phyloP scores from a whole-genome alignment of 2,113 vertebrate species.

The Alexandromys fortis region DNA sequence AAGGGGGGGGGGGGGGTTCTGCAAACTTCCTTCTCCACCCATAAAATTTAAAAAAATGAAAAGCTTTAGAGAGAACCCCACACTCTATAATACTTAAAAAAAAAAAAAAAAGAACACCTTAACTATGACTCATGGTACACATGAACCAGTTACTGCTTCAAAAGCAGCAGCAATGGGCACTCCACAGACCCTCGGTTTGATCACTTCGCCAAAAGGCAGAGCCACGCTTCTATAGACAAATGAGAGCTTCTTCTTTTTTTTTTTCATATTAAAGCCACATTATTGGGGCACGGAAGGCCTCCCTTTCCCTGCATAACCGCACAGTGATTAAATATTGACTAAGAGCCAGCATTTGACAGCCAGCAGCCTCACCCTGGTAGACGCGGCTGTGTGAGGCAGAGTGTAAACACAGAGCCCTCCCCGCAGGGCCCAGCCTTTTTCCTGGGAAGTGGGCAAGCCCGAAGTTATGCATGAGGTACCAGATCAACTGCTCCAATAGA shows the following conservation, averaged over 20 bases:
- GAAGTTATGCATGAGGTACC: background rate
- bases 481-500: background rate
- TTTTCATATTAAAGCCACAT: constrained; percentile 48
- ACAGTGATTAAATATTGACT: constrained; percentile 76
- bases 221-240: constrained; percentile 40
- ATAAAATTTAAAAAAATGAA: background rate
- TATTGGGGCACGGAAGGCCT: constrained; percentile 50
- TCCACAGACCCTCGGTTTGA: constrained; percentile 4
- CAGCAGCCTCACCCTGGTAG: constrained; percentile 45
- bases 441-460: background rate
- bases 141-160: background rate
- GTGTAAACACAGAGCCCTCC: constrained; percentile 31
- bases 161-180: background rate
- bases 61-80: background rate
- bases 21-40: background rate
- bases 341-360: constrained; percentile 66
- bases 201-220: constrained; percentile 21
- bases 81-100: background rate
- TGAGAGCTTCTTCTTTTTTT: background rate
- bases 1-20: background rate
- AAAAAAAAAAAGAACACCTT: background rate
- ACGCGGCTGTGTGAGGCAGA: constrained; percentile 3
- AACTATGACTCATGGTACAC: background rate
- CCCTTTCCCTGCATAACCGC: constrained; percentile 51
- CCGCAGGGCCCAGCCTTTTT: background rate